Conservation (phyloP, 1,140 invertebrate genomes). For the Eurosta solidaginis region DNA sequence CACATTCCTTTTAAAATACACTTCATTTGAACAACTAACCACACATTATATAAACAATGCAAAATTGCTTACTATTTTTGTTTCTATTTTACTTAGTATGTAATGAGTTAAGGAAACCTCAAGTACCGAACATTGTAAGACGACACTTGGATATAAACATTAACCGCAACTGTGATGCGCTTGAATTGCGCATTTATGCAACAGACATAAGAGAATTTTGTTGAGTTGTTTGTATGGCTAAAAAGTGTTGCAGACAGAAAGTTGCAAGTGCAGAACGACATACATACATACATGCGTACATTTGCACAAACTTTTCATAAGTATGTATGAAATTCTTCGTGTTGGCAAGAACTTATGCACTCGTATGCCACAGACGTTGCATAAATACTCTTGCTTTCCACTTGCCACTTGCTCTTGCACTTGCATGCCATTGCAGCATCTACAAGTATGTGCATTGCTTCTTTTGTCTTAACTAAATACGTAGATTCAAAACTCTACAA, state of each 20-base stretch:
- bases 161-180: constrained; percentile 16
- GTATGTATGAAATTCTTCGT: background rate
- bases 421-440: background rate
- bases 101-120: background rate
- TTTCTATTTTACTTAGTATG: no score
- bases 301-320: no score
- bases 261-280: no score
- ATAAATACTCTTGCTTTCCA: background rate
- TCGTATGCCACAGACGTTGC: background rate
- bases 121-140: background rate
- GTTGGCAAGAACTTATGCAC: background rate
- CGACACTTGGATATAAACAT: background rate
- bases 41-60: background rate
- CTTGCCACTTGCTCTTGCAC: background rate
- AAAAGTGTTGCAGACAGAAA: background rate
- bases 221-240: background rate
- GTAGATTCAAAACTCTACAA: background rate
- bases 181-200: constrained; percentile 9
- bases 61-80: background rate
- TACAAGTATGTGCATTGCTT: background rate
- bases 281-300: background rate
- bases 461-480: background rate
- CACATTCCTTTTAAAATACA: no score
- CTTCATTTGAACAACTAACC: no score
- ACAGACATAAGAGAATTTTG: background rate